These are phyloP conservation scores for Sycophaga agraensis DNA, from an alignment of 1,140 invertebrate species.

Conservation along the genomic window DNA sequence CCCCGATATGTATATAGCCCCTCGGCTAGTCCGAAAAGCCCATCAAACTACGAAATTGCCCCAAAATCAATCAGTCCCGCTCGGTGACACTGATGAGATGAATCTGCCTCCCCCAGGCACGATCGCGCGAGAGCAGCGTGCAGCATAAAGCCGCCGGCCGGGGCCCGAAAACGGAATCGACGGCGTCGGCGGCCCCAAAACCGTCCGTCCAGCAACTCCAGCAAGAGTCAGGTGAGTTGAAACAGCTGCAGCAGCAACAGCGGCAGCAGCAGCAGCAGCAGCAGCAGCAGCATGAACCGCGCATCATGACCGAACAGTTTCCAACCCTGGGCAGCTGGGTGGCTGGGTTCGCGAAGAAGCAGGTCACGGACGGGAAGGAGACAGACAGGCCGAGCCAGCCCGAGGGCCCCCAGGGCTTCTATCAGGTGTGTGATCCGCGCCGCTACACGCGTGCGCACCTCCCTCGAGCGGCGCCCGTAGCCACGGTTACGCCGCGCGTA, in stretches of 20 bases:
- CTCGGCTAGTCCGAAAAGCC: too few species aligned
- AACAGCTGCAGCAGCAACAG: too few species aligned
- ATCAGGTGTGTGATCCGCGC: constrained; percentile 1
- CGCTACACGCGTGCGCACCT: too few species aligned
- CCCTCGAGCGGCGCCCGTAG: too few species aligned
- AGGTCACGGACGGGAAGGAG: background rate
- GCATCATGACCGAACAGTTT: constrained; percentile 43
- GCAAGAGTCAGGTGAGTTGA: too few species aligned
- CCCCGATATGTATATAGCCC: too few species aligned
- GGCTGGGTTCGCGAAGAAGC: background rate
- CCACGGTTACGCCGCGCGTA: too few species aligned
- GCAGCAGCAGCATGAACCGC: background rate
- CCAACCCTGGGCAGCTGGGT: constrained; percentile 49
- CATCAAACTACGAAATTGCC: too few species aligned
- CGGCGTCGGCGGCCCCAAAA: background rate
- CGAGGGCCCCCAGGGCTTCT: background rate
- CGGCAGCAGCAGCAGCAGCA: background rate
- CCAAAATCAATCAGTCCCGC: too few species aligned
- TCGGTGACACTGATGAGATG: too few species aligned
- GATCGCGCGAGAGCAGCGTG: too few species aligned
- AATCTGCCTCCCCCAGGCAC: too few species aligned
- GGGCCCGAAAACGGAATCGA: background rate
- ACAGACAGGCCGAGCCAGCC: background rate
- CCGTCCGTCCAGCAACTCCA: background rate
- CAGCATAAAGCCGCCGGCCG: background rate